Evolutionary conservation across 2,113 vertebrate genomes (phyloP), one percentile per base, ranked within the genome.

Genomic region (Ellobius talpinus): DNA sequence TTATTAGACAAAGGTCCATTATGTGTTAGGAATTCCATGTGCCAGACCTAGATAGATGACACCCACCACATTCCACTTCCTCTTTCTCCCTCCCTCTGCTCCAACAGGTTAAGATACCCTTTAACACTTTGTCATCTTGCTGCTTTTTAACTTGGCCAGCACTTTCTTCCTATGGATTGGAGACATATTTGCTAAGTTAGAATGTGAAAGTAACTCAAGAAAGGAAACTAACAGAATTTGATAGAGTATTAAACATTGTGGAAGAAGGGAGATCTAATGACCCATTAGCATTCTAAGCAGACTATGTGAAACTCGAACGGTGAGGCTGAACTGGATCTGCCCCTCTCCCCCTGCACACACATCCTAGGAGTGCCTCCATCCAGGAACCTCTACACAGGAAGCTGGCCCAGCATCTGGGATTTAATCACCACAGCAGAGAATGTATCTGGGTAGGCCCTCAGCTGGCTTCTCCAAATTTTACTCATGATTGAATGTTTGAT

Each of bases 391-490:
- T 68, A 50, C 77, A 70, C 63, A 73, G 19, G 0, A 11, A 47
- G 94, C 92, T 93, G 92, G 97, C 92, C 94, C 68, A 76, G 96
- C 97, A 98, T 98, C 97, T 98, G 97, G 95, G 92, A 90, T 97
- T 98, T 98, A 98, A 98, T 98, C 96, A 89, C 95, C 96, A 89
- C 86, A 55, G 68, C 63, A 47, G 74, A 93, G 93, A 93, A 68
- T 50, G 87, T 84, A 90, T 96, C 97, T 96, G 96, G 86, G 90
- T 0, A 16, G 90, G 94, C 86, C 96, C 95, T 98, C 96, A 97
- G 93, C 96, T 97, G 89, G 50, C 98, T 96, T 97, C 86, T 98
- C 94, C 87, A 98, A 3, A 74, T 87, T 96, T 96, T 98, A 88
- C 89, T 93, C 72, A 31, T 95, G 95, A 91, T 58, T 89, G 96